Percentiles rank a stretch among this genome's conserved stretches.
phyloP scores from a whole-genome alignment of 2,888 invertebrate genomes.

The Nomada fucata region DNA sequence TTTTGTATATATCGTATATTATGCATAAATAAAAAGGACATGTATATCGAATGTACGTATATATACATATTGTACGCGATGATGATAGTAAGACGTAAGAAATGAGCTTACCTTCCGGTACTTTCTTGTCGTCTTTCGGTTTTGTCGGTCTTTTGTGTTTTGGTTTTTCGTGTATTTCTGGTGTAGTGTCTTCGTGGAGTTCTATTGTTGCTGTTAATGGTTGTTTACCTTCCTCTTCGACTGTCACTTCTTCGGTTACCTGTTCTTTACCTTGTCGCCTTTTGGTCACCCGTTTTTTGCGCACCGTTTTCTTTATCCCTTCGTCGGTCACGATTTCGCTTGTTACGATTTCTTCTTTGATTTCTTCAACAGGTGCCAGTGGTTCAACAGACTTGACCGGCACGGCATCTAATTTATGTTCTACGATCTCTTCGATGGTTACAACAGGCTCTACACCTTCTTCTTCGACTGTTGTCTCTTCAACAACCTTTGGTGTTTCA shows the following conservation, averaged over 20 bases:
- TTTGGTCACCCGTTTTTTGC: conserved; percentile 77
- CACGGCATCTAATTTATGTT: conserved; percentile 61
- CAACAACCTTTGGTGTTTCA: conserved; percentile 79
- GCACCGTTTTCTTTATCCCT: conserved; percentile 76
- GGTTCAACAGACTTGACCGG: conserved; percentile 24
- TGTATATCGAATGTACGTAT: conserved; percentile 12
- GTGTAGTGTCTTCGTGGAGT: conserved; percentile 75
- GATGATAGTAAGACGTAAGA: conserved; percentile 65
- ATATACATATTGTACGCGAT: conserved; percentile 38
- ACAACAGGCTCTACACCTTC: conserved; percentile 77
- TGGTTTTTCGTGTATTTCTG: conserved; percentile 77
- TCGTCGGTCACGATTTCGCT: conserved; percentile 79
- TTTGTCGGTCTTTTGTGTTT: conserved; percentile 79
- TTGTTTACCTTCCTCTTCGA: conserved; percentile 84
- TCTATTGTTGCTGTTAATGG: conserved; percentile 81
- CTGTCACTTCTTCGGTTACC: conserved; percentile 84
- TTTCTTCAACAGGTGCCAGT: conserved; percentile 71
- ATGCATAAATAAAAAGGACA: conserved; percentile 23
- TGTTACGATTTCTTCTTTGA: conserved; percentile 50
- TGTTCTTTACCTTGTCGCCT: conserved; percentile 84
- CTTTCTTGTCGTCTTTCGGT: conserved; percentile 75
- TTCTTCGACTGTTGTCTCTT: conserved; percentile 82
- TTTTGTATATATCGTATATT: conserved; percentile 47
- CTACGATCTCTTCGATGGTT: conserved; percentile 74
- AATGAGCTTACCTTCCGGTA: conserved; percentile 76